Conservation (phyloP, 2,797 vertebrate genomes). For the Rhinogobio ventralis region DNA sequence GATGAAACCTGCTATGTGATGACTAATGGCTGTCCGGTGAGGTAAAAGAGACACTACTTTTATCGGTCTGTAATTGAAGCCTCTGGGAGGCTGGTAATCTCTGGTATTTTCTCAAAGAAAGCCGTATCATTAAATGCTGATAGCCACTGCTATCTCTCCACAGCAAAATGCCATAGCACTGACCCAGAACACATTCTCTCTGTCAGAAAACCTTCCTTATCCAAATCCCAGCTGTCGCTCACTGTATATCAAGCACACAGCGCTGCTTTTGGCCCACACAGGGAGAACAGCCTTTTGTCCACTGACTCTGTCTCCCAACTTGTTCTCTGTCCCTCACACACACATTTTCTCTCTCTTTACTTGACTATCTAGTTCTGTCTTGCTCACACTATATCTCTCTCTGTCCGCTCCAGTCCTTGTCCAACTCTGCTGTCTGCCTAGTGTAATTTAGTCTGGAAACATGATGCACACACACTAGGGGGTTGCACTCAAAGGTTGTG, state of each 20-base stretch:
- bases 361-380: conserved; percentile 21
- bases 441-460: conserved; percentile 37
- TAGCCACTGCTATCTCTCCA: conserved; percentile 59
- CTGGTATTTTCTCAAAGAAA: conserved; percentile 62
- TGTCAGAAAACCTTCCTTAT: conserved; percentile 63
- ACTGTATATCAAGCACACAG: conserved; percentile 58
- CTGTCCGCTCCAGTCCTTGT: background rate
- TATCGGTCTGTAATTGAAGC: conserved; percentile 62
- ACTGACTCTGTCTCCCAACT: conserved; percentile 28
- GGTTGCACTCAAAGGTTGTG: background rate
- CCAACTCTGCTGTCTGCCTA: conserved; percentile 27
- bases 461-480: conserved; percentile 9
- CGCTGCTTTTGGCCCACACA: conserved; percentile 58
- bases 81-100: conserved; percentile 61
- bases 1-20: conserved; percentile 30
- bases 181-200: conserved; percentile 65
- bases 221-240: conserved; percentile 63
- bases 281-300: conserved; percentile 48
- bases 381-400: background rate
- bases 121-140: conserved; percentile 61
- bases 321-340: conserved; percentile 14
- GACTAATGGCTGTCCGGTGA: conserved; percentile 7
- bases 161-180: conserved; percentile 61
- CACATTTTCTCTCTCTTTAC: conserved; percentile 2
- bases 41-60: conserved; percentile 51